A percentile compares a stretch with the other conserved stretches of the same genome.
These are phyloP conservation scores for Daubentonia madagascariensis DNA, from an alignment of 2,113 vertebrate genomes.

Conservation along the genomic window DNA sequence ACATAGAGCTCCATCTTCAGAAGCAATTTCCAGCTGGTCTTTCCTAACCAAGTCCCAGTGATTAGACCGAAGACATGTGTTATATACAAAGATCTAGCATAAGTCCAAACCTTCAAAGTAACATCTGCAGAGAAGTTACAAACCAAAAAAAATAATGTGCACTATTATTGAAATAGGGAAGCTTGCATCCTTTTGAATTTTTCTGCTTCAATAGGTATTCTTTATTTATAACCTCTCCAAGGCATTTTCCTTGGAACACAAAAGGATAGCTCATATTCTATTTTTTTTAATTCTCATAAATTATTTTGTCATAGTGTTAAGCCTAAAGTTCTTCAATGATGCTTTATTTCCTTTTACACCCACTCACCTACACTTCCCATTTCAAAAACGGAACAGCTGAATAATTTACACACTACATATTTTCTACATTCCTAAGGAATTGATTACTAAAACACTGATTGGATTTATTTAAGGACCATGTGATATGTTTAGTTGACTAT, in stretches of 20 bases:
- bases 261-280: background rate
- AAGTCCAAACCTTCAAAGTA: background rate
- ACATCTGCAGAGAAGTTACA: constrained; percentile 37
- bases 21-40: constrained; percentile 8
- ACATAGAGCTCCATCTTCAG: background rate
- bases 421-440: background rate
- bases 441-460: background rate
- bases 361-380: background rate
- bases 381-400: background rate
- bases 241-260: constrained; percentile 22
- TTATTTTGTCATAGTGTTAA: background rate
- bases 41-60: background rate
- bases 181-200: background rate
- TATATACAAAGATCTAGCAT: background rate
- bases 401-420: background rate
- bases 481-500: background rate
- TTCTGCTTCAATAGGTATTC: background rate
- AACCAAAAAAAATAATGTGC: background rate
- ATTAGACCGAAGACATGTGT: background rate
- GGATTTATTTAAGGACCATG: background rate
- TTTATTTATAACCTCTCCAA: constrained; percentile 2
- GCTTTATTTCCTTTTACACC: background rate
- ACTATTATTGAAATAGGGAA: background rate
- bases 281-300: background rate
- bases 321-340: background rate